A percentile compares a stretch with the other conserved stretches of the same genome.
Conservation (phyloP, 2,113 vertebrate genomes). For the Scomber colias region DNA sequence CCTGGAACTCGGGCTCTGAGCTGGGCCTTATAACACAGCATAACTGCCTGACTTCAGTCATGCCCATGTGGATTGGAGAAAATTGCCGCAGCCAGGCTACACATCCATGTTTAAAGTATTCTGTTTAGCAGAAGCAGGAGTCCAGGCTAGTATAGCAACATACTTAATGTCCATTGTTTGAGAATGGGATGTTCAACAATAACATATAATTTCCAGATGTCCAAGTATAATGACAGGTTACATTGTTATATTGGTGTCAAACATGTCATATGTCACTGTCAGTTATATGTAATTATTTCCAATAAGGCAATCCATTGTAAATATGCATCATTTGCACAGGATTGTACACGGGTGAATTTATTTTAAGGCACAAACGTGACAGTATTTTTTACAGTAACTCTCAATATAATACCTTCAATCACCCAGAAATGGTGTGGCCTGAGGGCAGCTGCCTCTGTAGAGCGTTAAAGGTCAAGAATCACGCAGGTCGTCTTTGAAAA, state of each 20-base stretch:
- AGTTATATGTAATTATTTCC: not conserved
- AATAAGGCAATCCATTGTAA: not conserved
- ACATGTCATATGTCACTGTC: not conserved
- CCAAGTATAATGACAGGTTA: too few species aligned
- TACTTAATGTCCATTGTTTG: not conserved
- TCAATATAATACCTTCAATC: not conserved
- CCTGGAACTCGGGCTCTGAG: not conserved
- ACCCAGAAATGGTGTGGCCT: not conserved
- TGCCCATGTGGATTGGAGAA: not conserved
- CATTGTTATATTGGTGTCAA: not conserved
- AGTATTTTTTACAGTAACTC: not conserved
- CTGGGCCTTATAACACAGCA: not conserved
- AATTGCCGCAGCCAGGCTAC: not conserved
- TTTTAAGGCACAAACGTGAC: not conserved
- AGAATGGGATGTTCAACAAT: not conserved
- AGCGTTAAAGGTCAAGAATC: constrained; percentile 34
- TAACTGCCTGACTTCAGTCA: not conserved
- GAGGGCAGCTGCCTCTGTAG: not conserved
- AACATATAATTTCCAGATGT: too few species aligned
- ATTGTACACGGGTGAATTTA: not conserved
- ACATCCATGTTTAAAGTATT: not conserved
- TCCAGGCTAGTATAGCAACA: not conserved
- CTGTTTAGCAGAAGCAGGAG: too few species aligned
- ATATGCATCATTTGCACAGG: not conserved
- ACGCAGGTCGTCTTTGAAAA: constrained; percentile 21